Base-by-base conservation (phyloP, 1,140 invertebrate species). In the Aleiodes sp. region DNA sequence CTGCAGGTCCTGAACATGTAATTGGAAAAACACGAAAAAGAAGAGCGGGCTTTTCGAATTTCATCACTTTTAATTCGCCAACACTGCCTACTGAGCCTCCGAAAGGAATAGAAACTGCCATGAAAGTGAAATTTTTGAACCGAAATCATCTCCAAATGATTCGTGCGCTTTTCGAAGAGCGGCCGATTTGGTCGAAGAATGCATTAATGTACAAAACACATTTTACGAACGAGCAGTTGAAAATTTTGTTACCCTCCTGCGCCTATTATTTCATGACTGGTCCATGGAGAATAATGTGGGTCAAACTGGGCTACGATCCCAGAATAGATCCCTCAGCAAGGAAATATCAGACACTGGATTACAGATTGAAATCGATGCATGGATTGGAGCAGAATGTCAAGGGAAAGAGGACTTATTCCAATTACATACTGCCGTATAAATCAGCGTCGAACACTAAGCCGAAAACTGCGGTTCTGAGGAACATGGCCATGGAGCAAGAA, bases 231-330 rank as follows among this genome's bases (percentile, higher is more conserved):
- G 88, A 90, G 16, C 89, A 90, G 28, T 78, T 97, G 0, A 97
- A 95, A 84, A 89, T 91, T 75, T 88, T 97, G 33, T 83, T 98
- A 39, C 95, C 96, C 0, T 88, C 90, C 26, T 83, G 95, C 0
- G 93, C 95, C 0, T 94, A 95, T 82, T 96, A 96, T 80, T 95
- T 93, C 82, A 87, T 88, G 10, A 93, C 90, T 73, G 96, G 97
- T 0, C 96, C 96, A 0, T 99, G 95, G 94, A 87, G 94, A 64
- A 90, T 91, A 52, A 88, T 94, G 78, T 98, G 96, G 93, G 91
- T 95, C 0, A 90, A 87, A 78, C 91, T 93, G 76, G 95, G 95
- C 0, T 97, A 95, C 77, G 94, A 98, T 87, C 95, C 96, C 0
- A 87, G 93, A 41, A 92, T 91, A 76, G 91, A 96, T 73, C 91